A percentile compares a stretch with the other conserved stretches of the same genome.
Evolutionary conservation across 2,113 vertebrate species (phyloP).

Genomic region (Telmatochromis brichardi): DNA sequence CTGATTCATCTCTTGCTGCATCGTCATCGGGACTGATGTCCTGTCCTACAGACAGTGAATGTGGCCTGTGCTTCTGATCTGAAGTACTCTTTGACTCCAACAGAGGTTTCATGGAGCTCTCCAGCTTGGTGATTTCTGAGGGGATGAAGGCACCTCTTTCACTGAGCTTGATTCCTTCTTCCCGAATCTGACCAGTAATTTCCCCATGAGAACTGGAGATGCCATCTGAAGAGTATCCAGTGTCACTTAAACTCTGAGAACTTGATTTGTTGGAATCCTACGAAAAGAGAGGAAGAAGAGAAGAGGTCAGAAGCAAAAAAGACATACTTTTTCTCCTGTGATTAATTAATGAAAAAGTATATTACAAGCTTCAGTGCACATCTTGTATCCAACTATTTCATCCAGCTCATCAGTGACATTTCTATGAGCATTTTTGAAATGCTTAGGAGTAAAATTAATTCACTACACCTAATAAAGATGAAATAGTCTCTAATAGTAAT

Average conservation of each 20-base stretch:
- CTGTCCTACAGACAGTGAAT: constrained; percentile 85
- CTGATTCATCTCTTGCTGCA: constrained; percentile 79
- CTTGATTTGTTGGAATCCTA: constrained; percentile 90
- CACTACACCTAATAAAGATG: background rate
- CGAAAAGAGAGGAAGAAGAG: constrained; percentile 18
- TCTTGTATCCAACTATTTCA: constrained; percentile 23
- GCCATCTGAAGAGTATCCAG: constrained; percentile 95
- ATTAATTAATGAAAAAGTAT: background rate
- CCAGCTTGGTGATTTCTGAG: constrained; percentile 88
- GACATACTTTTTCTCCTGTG: background rate
- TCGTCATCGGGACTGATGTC: constrained; percentile 90
- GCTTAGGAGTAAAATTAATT: background rate
- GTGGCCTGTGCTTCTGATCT: constrained; percentile 76
- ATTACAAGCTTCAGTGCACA: constrained; percentile 20
- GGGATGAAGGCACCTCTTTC: constrained; percentile 83
- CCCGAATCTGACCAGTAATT: constrained; percentile 86
- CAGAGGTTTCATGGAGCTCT: constrained; percentile 84
- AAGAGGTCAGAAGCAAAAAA: constrained; percentile 8
- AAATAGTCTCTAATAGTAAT: constrained; percentile 4
- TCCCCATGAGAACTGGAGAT: constrained; percentile 94
- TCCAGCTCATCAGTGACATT: constrained; percentile 16
- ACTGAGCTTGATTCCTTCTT: constrained; percentile 87
- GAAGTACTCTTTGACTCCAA: constrained; percentile 74
- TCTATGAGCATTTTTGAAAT: constrained; percentile 23
- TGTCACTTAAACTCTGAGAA: constrained; percentile 93